phyloP scores from a whole-genome alignment of 1,140 invertebrate species.

The Apis laboriosa region DNA sequence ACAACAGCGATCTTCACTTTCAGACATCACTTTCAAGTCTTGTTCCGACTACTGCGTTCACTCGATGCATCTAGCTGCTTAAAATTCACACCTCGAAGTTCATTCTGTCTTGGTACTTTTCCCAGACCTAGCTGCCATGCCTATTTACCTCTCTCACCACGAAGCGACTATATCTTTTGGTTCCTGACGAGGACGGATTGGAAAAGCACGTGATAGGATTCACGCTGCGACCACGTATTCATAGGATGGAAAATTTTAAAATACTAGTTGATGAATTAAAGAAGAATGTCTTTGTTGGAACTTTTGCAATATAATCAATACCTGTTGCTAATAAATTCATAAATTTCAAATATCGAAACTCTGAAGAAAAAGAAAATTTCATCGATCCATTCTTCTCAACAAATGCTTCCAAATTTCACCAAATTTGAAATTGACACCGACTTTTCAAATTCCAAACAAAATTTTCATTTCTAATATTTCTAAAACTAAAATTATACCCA shows the following conservation, averaged over 20 bases:
- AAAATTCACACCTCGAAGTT: slow-evolving; percentile 56
- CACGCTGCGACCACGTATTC: slow-evolving; percentile 59
- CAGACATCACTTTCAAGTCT: slow-evolving; percentile 11
- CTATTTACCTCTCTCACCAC: slow-evolving; percentile 48
- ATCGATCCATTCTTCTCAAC: too few species aligned
- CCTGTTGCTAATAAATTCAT: too few species aligned
- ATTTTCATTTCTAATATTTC: too few species aligned
- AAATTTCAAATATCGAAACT: too few species aligned
- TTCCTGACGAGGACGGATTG: slow-evolving; percentile 52
- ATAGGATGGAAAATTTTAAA: neutral
- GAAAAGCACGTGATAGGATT: slow-evolving; percentile 65
- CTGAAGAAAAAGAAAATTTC: too few species aligned
- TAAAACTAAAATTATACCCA: too few species aligned
- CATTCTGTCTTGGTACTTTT: slow-evolving; percentile 36
- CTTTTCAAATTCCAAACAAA: too few species aligned
- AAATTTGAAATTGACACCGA: too few species aligned
- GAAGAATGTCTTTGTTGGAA: too few species aligned
- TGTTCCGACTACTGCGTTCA: slow-evolving; percentile 19
- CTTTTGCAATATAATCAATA: too few species aligned
- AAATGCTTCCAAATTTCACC: too few species aligned
- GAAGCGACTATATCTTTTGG: slow-evolving; percentile 45
- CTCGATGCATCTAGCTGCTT: slow-evolving; percentile 27
- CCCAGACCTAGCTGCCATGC: slow-evolving; percentile 36
- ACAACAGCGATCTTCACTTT: slow-evolving; percentile 31
- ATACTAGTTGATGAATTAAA: too few species aligned